These are phyloP conservation scores for Accipiter virgatus DNA, from an alignment of 2,113 vertebrate genomes.

Conservation along the genomic window DNA sequence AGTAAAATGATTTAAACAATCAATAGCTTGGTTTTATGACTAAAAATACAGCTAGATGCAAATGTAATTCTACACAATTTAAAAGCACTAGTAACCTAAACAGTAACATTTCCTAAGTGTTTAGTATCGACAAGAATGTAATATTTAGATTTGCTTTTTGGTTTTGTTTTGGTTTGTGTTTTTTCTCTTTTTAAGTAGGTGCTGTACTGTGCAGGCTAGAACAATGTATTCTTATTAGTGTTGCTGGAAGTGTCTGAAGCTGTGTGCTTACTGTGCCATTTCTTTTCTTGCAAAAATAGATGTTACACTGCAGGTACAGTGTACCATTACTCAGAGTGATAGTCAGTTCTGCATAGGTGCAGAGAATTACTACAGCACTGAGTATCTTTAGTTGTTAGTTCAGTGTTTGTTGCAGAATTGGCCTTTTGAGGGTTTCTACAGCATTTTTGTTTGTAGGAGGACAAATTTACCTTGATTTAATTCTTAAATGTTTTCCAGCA, in stretches of 20 bases:
- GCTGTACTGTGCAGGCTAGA: not conserved
- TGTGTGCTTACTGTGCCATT: not conserved
- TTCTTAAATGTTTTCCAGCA: not conserved
- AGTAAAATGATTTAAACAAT: not conserved
- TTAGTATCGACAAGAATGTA: not conserved
- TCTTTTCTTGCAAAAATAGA: not conserved
- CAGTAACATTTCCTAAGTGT: not conserved
- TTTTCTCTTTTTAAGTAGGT: not conserved
- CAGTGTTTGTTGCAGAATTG: not conserved
- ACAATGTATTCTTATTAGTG: not conserved
- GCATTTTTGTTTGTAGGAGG: not conserved
- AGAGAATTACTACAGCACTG: not conserved
- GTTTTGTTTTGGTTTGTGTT: not conserved
- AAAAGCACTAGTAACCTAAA: not conserved
- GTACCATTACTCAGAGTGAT: not conserved
- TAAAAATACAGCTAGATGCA: not conserved
- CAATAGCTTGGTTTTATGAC: not conserved
- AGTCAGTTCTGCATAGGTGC: not conserved
- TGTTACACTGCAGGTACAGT: not conserved
- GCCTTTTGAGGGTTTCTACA: not conserved
- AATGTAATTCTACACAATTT: not conserved
- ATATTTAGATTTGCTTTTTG: not conserved
- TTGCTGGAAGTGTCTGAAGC: not conserved
- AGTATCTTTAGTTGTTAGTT: not conserved
- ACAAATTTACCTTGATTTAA: not conserved